phyloP scores from a whole-genome alignment of 2,113 vertebrate genomes.

The Macquaria australasica region DNA sequence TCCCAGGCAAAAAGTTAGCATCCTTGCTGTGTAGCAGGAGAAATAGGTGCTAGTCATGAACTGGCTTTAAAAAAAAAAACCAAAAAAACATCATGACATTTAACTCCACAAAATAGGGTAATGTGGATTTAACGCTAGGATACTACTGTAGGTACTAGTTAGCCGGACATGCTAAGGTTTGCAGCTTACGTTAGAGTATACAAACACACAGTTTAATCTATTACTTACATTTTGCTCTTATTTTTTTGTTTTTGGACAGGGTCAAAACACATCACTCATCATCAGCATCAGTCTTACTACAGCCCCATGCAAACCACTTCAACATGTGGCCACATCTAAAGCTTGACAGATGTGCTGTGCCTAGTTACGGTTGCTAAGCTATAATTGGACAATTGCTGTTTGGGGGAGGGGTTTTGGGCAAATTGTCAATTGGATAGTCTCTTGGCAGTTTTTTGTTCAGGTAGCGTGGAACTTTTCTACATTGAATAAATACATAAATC shows the following conservation, averaged over 20 bases:
- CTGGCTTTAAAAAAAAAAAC: background rate
- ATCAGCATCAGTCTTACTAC: background rate
- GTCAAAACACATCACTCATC: background rate
- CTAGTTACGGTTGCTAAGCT: constrained; percentile 20
- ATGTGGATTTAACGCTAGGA: background rate
- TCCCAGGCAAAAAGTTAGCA: background rate
- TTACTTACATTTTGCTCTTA: background rate
- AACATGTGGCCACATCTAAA: constrained; percentile 6
- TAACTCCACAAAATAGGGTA: background rate
- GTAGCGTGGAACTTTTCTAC: background rate
- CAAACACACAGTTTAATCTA: background rate
- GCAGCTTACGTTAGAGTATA: background rate
- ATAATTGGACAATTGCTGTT: background rate
- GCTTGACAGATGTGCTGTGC: constrained; percentile 9
- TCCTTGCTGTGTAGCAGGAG: background rate
- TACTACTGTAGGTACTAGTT: background rate
- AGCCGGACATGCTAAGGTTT: background rate
- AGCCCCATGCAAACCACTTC: background rate
- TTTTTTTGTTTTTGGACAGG: background rate
- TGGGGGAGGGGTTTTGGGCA: background rate
- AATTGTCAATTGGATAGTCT: background rate
- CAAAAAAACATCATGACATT: too few species aligned
- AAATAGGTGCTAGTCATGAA: background rate
- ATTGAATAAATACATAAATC: background rate
- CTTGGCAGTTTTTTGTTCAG: constrained; percentile 3